Evolutionary conservation across 1,140 invertebrate species (phyloP).

Genomic region (Drosophila tropicalis): DNA sequence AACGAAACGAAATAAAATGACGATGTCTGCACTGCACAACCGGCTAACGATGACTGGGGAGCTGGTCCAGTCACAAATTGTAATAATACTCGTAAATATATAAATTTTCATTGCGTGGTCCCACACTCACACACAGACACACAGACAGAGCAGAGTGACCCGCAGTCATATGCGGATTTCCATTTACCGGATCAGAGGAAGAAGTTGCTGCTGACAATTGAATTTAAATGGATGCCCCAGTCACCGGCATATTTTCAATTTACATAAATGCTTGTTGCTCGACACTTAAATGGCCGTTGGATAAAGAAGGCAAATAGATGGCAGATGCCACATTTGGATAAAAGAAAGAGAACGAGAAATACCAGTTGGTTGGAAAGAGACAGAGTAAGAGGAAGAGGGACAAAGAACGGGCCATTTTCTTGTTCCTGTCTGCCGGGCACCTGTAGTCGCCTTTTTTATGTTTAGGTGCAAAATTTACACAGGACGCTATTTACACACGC

Average conservation of each 20-base stretch:
- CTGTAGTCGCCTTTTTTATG: conserved; percentile 45
- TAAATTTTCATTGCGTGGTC: conserved; percentile 63
- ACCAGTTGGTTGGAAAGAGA: not conserved
- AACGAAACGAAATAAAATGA: conserved; percentile 12
- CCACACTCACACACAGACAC: conserved; percentile 2
- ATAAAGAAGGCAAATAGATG: conserved; percentile 31
- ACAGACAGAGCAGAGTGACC: conserved; percentile 18
- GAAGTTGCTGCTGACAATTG: conserved; percentile 66
- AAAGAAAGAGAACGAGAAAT: not conserved
- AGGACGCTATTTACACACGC: conserved; percentile 65
- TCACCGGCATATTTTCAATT: conserved; percentile 77
- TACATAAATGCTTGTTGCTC: conserved; percentile 80
- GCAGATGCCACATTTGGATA: conserved; percentile 8
- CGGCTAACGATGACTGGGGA: conserved; percentile 52
- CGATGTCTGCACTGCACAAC: conserved; percentile 47
- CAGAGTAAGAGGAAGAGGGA: not conserved
- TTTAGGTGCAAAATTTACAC: conserved; percentile 62
- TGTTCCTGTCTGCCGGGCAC: conserved; percentile 27
- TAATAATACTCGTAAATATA: conserved; percentile 65
- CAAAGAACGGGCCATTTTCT: not conserved
- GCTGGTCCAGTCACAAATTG: conserved; percentile 31
- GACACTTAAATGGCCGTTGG: conserved; percentile 64
- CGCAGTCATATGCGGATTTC: conserved; percentile 43
- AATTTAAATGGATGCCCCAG: conserved; percentile 70
- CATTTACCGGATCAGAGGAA: conserved; percentile 31